A percentile compares a stretch with the other conserved stretches of the same genome.
phyloP scores from a whole-genome alignment of 2,113 vertebrate genomes.

The Sarotherodon lohbergeri region DNA sequence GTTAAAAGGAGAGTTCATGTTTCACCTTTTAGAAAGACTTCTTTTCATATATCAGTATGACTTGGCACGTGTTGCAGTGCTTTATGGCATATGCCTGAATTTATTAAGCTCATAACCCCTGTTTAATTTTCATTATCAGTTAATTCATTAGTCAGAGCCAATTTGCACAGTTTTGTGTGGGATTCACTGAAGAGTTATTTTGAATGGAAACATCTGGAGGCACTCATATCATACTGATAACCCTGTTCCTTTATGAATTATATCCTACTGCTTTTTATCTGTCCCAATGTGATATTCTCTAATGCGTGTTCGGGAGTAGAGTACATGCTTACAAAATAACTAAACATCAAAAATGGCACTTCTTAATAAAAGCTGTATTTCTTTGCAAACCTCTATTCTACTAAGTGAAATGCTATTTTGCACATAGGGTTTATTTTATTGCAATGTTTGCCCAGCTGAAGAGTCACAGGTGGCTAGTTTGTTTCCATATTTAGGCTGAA shows the following conservation, averaged over 20 bases:
- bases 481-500: not conserved
- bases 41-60: not conserved
- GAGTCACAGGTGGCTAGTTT: not conserved
- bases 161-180: constrained; percentile 12
- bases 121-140: constrained; percentile 15
- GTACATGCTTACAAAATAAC: not conserved
- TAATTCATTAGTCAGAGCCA: constrained; percentile 14
- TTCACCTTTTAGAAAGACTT: constrained; percentile 11
- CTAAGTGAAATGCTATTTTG: not conserved
- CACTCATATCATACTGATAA: constrained; percentile 6
- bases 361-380: not conserved
- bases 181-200: constrained; percentile 24
- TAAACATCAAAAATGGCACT: not conserved
- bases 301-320: not conserved
- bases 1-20: constrained; percentile 6
- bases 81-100: constrained; percentile 6
- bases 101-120: constrained; percentile 2
- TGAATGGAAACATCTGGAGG: constrained; percentile 54
- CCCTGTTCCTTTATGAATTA: constrained; percentile 20
- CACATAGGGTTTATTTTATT: not conserved
- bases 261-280: constrained; percentile 26
- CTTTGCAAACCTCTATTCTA: not conserved
- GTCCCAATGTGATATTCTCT: not conserved
- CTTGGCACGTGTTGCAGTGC: constrained; percentile 2
- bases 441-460: not conserved